Evolutionary conservation across 1,140 invertebrate genomes (phyloP).

Genomic region (Acromyrmex echinatior): DNA sequence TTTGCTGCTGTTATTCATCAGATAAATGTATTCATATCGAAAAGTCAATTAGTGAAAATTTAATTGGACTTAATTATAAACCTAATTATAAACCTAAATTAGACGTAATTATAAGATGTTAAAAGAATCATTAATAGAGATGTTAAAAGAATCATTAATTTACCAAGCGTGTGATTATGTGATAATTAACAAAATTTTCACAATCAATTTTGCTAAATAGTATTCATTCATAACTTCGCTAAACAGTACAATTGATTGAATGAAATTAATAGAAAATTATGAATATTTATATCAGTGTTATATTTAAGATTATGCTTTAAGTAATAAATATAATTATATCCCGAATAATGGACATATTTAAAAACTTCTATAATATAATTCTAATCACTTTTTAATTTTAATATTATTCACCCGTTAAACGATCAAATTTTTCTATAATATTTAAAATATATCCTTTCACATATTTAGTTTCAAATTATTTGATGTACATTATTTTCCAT

Average conservation of each 20-base stretch:
- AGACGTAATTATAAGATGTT: conserved; percentile 58
- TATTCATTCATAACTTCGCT: not conserved
- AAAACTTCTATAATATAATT: not conserved
- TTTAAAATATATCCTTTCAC: not conserved
- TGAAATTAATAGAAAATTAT: not conserved
- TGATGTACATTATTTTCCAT: no score
- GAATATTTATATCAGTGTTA: not conserved
- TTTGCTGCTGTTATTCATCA: conserved; percentile 67
- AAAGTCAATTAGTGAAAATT: conserved; percentile 59
- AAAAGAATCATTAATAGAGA: conserved; percentile 8
- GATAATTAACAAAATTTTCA: not conserved
- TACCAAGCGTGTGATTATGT: not conserved
- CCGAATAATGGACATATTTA: not conserved
- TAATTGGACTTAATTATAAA: conserved; percentile 59
- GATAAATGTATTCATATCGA: conserved; percentile 47
- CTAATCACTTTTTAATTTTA: not conserved
- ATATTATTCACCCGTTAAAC: no score
- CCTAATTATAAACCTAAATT: conserved; percentile 48
- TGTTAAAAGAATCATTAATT: conserved; percentile 3
- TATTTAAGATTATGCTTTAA: not conserved
- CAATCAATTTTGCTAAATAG: not conserved
- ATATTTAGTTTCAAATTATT: no score
- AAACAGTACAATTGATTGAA: not conserved
- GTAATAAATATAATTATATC: not conserved
- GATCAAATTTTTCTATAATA: not conserved